Conservation (phyloP, 2,888 invertebrate species). For the Xanthia icteritia region DNA sequence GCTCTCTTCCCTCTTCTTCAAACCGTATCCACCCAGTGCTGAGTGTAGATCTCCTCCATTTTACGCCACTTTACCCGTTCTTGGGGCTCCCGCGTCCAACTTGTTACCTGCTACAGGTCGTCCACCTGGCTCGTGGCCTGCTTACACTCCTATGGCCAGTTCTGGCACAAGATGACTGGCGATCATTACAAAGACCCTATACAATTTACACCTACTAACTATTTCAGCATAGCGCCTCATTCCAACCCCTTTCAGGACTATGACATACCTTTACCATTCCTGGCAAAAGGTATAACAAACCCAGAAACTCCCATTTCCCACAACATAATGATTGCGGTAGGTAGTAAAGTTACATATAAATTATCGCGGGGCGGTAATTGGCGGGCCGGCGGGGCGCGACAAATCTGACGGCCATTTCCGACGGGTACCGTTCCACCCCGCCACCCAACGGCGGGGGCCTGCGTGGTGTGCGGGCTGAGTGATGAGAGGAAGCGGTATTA, state of each 20-base stretch:
- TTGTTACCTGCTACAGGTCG: neutral
- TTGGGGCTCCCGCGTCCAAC: neutral
- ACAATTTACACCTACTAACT: neutral
- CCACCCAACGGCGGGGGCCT: constrained; percentile 43
- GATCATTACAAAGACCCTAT: neutral
- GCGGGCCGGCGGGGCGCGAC: constrained; percentile 82
- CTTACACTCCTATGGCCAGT: neutral
- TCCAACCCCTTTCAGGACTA: neutral
- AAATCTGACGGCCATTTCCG: constrained; percentile 85
- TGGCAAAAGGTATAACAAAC: constrained; percentile 31
- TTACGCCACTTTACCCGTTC: no score
- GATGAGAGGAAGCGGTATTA: constrained; percentile 33
- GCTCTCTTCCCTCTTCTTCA: neutral
- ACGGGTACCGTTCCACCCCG: constrained; percentile 74
- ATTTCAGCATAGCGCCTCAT: constrained; percentile 14
- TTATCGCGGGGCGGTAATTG: constrained; percentile 80
- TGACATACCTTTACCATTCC: neutral
- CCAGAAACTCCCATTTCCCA: constrained; percentile 51
- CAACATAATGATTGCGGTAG: constrained; percentile 58
- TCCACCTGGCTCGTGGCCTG: neutral
- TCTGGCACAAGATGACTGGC: neutral
- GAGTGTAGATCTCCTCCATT: neutral
- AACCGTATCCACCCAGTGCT: neutral
- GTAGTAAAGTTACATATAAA: constrained; percentile 71
- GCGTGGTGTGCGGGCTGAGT: constrained; percentile 4